Percentiles rank a stretch among this genome's conserved stretches.
phyloP scores from a whole-genome alignment of 1,140 invertebrate genomes.

The Rhagoletis zephyria region DNA sequence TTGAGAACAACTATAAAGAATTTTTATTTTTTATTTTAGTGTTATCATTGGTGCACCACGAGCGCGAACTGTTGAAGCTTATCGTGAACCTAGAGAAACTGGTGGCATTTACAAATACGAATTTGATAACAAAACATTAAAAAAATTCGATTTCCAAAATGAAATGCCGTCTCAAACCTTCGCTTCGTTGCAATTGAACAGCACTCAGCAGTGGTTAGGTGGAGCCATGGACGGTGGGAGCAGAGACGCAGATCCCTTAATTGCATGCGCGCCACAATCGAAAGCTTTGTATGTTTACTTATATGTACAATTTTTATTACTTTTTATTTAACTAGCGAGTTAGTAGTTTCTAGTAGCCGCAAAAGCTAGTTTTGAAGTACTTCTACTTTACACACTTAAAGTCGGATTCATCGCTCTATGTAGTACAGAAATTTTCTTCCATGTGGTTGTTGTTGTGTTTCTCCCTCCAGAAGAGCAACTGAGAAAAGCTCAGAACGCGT shows the following conservation, averaged over 20 bases:
- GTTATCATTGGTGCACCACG: constrained; percentile 59
- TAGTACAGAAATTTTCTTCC: no score
- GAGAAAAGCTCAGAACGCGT: no score
- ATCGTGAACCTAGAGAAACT: constrained; percentile 46
- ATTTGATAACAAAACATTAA: background rate
- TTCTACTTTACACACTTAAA: no score
- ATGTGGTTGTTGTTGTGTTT: no score
- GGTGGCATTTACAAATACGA: constrained; percentile 59
- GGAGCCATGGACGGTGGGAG: constrained; percentile 56
- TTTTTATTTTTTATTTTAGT: constrained; percentile 46
- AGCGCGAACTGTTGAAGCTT: constrained; percentile 56
- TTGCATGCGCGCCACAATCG: constrained; percentile 57
- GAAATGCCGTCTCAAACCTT: background rate
- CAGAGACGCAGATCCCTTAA: constrained; percentile 54
- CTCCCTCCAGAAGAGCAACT: no score
- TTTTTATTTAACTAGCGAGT: background rate
- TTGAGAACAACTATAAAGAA: background rate
- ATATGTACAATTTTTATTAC: background rate
- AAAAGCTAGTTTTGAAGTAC: no score
- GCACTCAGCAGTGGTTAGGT: constrained; percentile 57
- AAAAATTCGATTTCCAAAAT: constrained; percentile 55
- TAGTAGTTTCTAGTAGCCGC: no score
- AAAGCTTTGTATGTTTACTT: background rate
- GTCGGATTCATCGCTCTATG: no score
- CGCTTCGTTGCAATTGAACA: background rate